Evolutionary conservation across 1,140 invertebrate genomes (phyloP).

Genomic region (Drosophila mauritiana): DNA sequence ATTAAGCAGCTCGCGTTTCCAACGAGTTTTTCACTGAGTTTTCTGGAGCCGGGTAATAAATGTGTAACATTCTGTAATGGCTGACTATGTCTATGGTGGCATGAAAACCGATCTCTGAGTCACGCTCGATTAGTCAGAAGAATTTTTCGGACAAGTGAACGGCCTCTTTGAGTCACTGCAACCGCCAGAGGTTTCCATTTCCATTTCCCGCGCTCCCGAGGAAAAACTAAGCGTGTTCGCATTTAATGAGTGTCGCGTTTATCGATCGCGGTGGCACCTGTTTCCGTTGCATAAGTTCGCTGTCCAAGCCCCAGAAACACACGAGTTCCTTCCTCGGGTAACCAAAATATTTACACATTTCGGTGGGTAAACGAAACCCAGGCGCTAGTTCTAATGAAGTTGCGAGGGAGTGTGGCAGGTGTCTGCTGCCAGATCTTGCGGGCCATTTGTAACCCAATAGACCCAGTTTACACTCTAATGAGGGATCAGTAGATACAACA

Average conservation of each 20-base stretch:
- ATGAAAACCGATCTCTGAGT: conserved; percentile 53
- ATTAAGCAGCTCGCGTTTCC: conserved; percentile 26
- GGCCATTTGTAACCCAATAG: conserved; percentile 36
- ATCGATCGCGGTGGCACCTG: conserved; percentile 62
- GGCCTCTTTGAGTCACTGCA: conserved; percentile 52
- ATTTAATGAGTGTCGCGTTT: conserved; percentile 60
- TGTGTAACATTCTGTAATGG: conserved; percentile 61
- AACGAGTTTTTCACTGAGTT: conserved; percentile 3
- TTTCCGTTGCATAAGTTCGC: conserved; percentile 70
- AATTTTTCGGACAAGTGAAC: conserved; percentile 47
- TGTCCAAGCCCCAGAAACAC: conserved; percentile 15
- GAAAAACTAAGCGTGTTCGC: conserved; percentile 38
- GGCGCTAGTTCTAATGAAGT: conserved; percentile 73
- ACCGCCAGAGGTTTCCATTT: conserved; percentile 42
- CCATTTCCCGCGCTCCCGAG: conserved; percentile 41
- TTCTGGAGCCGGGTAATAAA: conserved; percentile 44
- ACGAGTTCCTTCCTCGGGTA: conserved; percentile 14
- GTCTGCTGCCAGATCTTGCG: conserved; percentile 34
- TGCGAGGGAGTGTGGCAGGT: conserved; percentile 68
- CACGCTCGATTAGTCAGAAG: conserved; percentile 72
- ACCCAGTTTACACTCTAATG: conserved; percentile 45
- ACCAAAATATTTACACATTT: conserved; percentile 67
- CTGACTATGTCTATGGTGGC: conserved; percentile 1
- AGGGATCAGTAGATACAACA: conserved; percentile 26
- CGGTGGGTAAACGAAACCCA: conserved; percentile 10